These are phyloP conservation scores for Neodontobutis hainanensis DNA, from an alignment of 2,113 vertebrate species.

Conservation along the genomic window DNA sequence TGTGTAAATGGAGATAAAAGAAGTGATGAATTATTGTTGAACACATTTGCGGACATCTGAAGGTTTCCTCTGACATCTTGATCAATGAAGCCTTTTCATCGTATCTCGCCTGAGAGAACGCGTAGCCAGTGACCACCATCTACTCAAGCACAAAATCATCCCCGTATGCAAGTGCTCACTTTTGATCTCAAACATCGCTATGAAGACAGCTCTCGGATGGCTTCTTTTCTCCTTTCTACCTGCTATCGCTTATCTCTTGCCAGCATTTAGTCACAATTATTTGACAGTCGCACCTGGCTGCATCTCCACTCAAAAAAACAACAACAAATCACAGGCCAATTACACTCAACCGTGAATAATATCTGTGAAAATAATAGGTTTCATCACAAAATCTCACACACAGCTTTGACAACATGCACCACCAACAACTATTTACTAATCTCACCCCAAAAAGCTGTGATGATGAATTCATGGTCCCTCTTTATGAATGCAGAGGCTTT, in stretches of 20 bases:
- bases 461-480: conserved; percentile 54
- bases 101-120: conserved; percentile 17
- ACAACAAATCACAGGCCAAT: conserved; percentile 36
- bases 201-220: not conserved
- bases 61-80: conserved; percentile 46
- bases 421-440: conserved; percentile 27
- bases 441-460: conserved; percentile 38
- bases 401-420: conserved; percentile 29
- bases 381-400: conserved; percentile 33
- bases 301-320: conserved; percentile 23
- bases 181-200: conserved; percentile 25
- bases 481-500: conserved; percentile 46
- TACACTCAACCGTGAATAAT: conserved; percentile 34
- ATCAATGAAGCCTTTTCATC: conserved; percentile 53
- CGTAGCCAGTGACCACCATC: conserved; percentile 33
- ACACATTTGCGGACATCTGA: conserved; percentile 37
- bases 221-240: conserved; percentile 6
- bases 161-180: conserved; percentile 1
- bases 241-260: conserved; percentile 19
- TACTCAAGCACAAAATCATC: conserved; percentile 1
- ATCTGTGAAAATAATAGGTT: conserved; percentile 20
- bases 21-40: conserved; percentile 37
- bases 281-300: conserved; percentile 4
- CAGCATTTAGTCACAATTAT: conserved; percentile 7
- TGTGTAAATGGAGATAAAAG: conserved; percentile 36